Evolutionary conservation across 2,113 vertebrate genomes (phyloP), one percentile per base, ranked within the genome.

Genomic region (Brienomyrus brachyistius): DNA sequence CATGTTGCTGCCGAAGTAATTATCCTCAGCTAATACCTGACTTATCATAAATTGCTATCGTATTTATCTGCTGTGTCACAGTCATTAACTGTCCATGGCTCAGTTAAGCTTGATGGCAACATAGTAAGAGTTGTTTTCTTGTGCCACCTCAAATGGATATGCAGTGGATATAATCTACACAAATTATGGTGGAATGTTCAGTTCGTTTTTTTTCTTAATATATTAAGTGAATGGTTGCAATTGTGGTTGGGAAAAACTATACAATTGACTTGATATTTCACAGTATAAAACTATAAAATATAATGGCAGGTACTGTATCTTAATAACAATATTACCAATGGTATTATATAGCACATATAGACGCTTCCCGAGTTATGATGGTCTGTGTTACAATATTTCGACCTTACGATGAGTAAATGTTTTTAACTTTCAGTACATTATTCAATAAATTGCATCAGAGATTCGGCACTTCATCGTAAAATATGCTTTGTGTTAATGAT

Each of bases 1-100:
- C 40, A 83, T 35, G 51, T 89, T 89, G 56, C 54, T 83, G 88
- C 48, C 52, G 89, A 89, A 82, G 5, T 43, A 66, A 87, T 51
- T 56, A 13, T 54, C 74, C 74, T 40, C 45, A 35, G 19, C 6
- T 82, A 54, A 54, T 88, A 66, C 70, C 43, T 88, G 31, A 66
- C 1, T 40, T 48, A 54, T 85, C 66, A 54, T 52, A 86, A 88
- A 86, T 47, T n/a, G 50, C 52, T n/a, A 15, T 59, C 2, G 0
- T 1, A 88, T 56, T 31, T 45, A 51, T 66, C 15, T 17, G 15
- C 40, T 88, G 35, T 62, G 47, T 62, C 1, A 19, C 86, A 74
- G 70, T 77, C 31, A 77, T 40, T 40, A 77, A 19, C 31, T 77
- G 13, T 40, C 31, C 70, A 54, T 35, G 11, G 51, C 48, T 56